Percentiles rank a stretch among this genome's conserved stretches.
These are phyloP conservation scores for Leuciscus waleckii DNA, from an alignment of 2,797 vertebrate species.

Conservation along the genomic window DNA sequence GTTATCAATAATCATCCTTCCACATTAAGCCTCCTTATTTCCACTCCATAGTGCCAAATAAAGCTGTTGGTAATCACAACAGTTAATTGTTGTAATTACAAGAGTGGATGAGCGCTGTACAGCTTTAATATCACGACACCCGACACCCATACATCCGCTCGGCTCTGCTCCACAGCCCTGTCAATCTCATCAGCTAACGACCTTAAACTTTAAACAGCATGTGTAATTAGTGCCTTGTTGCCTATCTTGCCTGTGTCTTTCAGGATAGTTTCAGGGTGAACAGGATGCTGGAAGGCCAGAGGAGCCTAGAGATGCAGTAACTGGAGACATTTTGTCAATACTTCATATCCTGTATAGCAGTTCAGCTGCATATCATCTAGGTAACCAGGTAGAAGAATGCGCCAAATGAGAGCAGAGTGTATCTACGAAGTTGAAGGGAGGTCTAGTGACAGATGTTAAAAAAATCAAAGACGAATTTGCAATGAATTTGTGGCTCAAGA, in stretches of 20 bases:
- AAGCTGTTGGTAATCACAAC: conserved; percentile 48
- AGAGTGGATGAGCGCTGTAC: conserved; percentile 27
- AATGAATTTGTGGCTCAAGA: conserved; percentile 48
- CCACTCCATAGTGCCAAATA: conserved; percentile 41
- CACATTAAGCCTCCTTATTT: conserved; percentile 39
- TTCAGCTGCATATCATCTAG: conserved; percentile 49
- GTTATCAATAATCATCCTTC: conserved; percentile 37
- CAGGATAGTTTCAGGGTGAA: neutral
- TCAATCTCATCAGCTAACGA: neutral
- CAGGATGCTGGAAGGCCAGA: conserved; percentile 15
- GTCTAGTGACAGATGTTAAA: conserved; percentile 46
- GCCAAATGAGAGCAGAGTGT: conserved; percentile 35
- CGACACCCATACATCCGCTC: neutral
- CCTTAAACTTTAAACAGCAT: conserved; percentile 25
- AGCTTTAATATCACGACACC: conserved; percentile 30
- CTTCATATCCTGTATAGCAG: conserved; percentile 41
- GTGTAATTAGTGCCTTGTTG: conserved; percentile 36
- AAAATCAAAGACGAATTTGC: conserved; percentile 47
- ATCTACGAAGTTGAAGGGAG: conserved; percentile 38
- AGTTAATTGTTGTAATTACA: conserved; percentile 52
- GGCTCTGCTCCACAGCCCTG: neutral
- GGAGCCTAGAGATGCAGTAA: conserved; percentile 28
- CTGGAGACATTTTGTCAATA: conserved; percentile 59
- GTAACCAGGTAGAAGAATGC: conserved; percentile 56
- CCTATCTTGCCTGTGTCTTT: conserved; percentile 1